Base-by-base conservation (phyloP, 1,140 invertebrate genomes). In the Magallana ariakensis region DNA sequence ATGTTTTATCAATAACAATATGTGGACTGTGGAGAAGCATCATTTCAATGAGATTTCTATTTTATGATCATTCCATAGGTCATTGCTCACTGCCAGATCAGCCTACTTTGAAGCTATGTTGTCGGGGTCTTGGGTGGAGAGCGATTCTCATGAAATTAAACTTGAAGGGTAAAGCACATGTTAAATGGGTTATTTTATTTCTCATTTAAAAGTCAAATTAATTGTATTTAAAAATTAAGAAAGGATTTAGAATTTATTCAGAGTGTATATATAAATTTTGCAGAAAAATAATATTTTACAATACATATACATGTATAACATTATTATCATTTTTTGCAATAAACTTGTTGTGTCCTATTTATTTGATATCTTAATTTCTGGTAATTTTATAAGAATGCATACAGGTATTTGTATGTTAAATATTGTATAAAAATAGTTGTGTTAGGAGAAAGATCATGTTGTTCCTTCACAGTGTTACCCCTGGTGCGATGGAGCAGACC, bases 21-120 rank as follows among this genome's bases (percentile, higher is more conserved):
- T 46, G 5, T 46, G 1, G 33, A 46, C 33, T 46, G 1, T 46
- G 33, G 33, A 46, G 33, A 46, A 46, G 33, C 33, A 46, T 46
- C 5, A 5, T 4, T 46, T 46, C 33, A 46, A 46, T 46, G 2
- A 46, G 33, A 46, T 46, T 46, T 46, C 33, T 46, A 46, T 46
- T 46, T 46, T 46, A 46, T 46, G 3, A 46, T 46, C 33, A 4
- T 85, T 56, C 33, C 75, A 46, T 60, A 94, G 94, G 75, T 98
- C 97, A 94, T 97, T 98, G 91, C 94, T 98, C 83, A 96, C 97
- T 84, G 97, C 97, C 9, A 96, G 98, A 56, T 98, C 97, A 92
- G 97, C 97, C 92, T 98, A 98, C 93, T 98, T 98, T 95, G 97
- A 97, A 8, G 97, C 97, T 55, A 97, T 98, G 94, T 94, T 98